A percentile compares a stretch with the other conserved stretches of the same genome.
Evolutionary conservation across 2,888 invertebrate genomes (phyloP).

Genomic region (Graphium colonna): DNA sequence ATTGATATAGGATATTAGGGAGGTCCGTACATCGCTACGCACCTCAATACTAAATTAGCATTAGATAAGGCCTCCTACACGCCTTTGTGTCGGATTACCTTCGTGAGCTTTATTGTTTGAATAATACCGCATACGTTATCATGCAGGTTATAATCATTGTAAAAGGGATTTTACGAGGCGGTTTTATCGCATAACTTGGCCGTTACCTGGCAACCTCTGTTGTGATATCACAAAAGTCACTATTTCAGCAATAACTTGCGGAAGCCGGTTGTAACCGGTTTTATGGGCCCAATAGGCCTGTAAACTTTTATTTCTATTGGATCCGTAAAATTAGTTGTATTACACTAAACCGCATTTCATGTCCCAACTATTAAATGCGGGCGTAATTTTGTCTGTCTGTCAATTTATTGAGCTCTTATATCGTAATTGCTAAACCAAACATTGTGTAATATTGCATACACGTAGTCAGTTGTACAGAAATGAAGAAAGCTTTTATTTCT

Average conservation of each 20-base stretch:
- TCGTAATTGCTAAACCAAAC: too few species aligned
- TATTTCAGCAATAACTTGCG: neutral
- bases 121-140: constrained; percentile 26
- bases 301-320: too few species aligned
- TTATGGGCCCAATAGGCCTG: neutral
- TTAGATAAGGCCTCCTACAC: neutral
- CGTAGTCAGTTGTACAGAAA: too few species aligned
- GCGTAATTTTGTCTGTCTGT: too few species aligned
- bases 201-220: constrained; percentile 31
- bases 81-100: constrained; percentile 9
- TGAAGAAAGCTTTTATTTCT: too few species aligned
- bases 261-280: neutral
- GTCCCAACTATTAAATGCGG: too few species aligned
- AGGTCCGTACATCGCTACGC: too few species aligned
- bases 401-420: too few species aligned
- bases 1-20: too few species aligned
- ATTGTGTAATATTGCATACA: too few species aligned
- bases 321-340: too few species aligned
- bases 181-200: constrained; percentile 24
- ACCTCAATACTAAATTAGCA: neutral
- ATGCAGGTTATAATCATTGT: constrained; percentile 32
- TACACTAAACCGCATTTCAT: too few species aligned
- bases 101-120: constrained; percentile 15
- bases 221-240: constrained; percentile 20
- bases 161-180: constrained; percentile 35